phyloP scores from a whole-genome alignment of 2,113 vertebrate genomes.

The Alectura lathami region DNA sequence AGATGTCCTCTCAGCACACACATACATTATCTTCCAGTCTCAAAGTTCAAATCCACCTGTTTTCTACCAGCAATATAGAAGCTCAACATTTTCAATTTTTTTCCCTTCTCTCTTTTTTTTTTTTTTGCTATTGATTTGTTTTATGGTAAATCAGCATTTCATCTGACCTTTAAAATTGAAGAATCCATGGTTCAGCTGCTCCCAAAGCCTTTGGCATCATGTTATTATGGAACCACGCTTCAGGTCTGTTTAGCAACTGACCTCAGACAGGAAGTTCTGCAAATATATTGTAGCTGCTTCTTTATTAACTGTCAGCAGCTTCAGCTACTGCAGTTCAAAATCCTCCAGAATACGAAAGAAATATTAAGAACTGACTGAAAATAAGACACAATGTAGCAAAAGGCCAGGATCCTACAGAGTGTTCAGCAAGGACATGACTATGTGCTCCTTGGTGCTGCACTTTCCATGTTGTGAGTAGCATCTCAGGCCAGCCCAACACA shows the following conservation, averaged over 20 bases:
- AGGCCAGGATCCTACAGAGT: not conserved
- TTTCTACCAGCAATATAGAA: not conserved
- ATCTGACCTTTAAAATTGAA: slow-evolving; percentile 69
- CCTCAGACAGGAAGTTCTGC: slow-evolving; percentile 19
- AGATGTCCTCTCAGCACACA: not conserved
- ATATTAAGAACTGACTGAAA: not conserved
- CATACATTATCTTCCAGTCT: not conserved
- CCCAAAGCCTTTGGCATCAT: slow-evolving; percentile 48
- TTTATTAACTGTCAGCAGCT: slow-evolving; percentile 44
- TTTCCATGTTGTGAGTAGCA: not conserved
- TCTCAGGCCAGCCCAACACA: not conserved
- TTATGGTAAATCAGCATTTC: slow-evolving; percentile 69
- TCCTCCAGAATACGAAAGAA: not conserved
- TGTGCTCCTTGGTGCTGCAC: not conserved
- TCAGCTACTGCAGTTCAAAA: not conserved
- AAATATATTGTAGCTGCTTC: slow-evolving; percentile 27
- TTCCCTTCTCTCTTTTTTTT: not conserved
- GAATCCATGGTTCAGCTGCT: slow-evolving; percentile 65
- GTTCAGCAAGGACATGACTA: not conserved
- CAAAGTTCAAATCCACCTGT: not conserved
- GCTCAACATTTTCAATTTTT: not conserved
- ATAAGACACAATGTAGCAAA: not conserved
- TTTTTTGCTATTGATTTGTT: slow-evolving; percentile 55
- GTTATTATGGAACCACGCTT: slow-evolving; percentile 42
- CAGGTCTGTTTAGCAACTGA: slow-evolving; percentile 25